Evolutionary conservation across 2,797 vertebrate genomes (phyloP), one percentile per base, ranked within the genome.

Genomic region (Adelosebastes latens): DNA sequence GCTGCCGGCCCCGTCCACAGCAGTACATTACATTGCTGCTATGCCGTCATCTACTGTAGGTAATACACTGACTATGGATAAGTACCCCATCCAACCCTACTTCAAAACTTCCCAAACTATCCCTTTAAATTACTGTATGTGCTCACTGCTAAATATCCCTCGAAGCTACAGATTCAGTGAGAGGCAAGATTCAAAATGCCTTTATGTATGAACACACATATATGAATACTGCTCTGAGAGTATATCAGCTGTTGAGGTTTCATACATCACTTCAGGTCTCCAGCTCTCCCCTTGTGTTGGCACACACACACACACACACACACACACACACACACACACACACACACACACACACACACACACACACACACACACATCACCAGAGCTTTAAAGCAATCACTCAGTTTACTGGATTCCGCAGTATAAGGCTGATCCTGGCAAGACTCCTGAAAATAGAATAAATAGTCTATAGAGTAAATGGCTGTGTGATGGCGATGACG

Each of bases 381-480:
- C 56, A 64, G 46, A 64, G 77, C 65, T 62, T 67, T 61, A 70
- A 73, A 79, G 67, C 60, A 71, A 59, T 24, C 52, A 60, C 64
- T 64, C 24, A 36, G 14, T 64, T 62, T 34, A n/a, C 66, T 77
- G n/a, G 67, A 73, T 72, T 52, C 49, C 42, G 25, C 55, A 55
- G 49, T 64, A 27, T 9, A 66, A 9, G 20, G 22, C 42, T 31
- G 59, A 66, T 75, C 55, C 56, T 69, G 67, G 70, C 65, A 82
- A 72, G 22, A 59, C 62, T 24, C 34, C 53, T 72, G 58, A 46
- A 87, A 87, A 77, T 56, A 71, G 61, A 79, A 75, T 46, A 39
- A 72, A 85, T 31, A 20, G 25, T 72, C n/a, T 13, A 34, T 14
- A 6, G 36, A 75, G 65, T 76, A 42, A 84, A 61, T 80, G 72